phyloP scores from a whole-genome alignment of 2,113 vertebrate genomes.

The Scomber scombrus region DNA sequence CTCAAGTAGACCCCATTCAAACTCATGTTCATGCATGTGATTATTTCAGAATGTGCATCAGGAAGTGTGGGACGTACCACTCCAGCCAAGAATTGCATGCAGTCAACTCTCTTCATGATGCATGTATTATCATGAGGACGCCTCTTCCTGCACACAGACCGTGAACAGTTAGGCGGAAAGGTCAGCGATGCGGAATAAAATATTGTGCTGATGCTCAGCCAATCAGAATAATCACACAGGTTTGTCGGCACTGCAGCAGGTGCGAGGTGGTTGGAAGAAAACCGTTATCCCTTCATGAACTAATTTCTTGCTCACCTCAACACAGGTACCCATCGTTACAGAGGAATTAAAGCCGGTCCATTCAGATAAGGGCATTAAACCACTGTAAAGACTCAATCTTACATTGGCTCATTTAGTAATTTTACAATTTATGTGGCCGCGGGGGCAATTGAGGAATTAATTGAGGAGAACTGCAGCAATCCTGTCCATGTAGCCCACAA shows the following conservation, averaged over 20 bases:
- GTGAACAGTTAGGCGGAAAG: conserved; percentile 51
- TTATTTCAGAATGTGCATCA: conserved; percentile 55
- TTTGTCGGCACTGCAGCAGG: conserved; percentile 46
- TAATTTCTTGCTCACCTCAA: conserved; percentile 55
- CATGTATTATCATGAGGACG: conserved; percentile 43
- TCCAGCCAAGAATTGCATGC: conserved; percentile 12
- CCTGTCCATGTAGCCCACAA: conserved; percentile 36
- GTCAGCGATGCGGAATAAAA: conserved; percentile 66
- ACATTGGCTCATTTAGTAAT: conserved; percentile 73
- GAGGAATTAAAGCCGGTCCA: conserved; percentile 61
- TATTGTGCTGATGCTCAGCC: conserved; percentile 54
- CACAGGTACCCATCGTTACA: conserved; percentile 48
- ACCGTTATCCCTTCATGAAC: conserved; percentile 46
- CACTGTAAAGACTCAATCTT: conserved; percentile 68
- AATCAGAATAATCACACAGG: conserved; percentile 72
- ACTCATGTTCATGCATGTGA: conserved; percentile 57
- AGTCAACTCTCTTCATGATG: conserved; percentile 36
- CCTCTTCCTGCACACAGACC: conserved; percentile 20
- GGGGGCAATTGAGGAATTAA: conserved; percentile 72
- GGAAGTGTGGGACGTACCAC: not conserved
- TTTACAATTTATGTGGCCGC: conserved; percentile 57
- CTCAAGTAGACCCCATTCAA: conserved; percentile 51
- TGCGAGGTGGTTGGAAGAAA: conserved; percentile 46
- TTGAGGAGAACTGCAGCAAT: conserved; percentile 59
- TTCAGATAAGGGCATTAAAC: conserved; percentile 71